These are phyloP conservation scores for Atopsyche davidsoni DNA, from an alignment of 1,140 invertebrate species.

Conservation along the genomic window DNA sequence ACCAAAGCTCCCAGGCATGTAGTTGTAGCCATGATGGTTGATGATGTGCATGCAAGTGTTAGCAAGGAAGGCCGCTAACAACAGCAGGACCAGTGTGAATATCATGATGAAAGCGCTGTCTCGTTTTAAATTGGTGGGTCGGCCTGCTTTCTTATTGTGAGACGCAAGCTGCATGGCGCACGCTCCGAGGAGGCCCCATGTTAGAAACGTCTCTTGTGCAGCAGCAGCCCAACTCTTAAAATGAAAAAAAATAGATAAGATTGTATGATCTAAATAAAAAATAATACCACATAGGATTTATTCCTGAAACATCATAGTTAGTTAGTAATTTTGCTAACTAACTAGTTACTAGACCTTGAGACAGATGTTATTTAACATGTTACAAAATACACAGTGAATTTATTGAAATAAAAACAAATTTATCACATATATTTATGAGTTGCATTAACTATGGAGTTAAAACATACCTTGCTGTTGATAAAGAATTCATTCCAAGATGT, in stretches of 20 bases:
- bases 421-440: constrained; percentile 7
- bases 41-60: constrained; percentile 74
- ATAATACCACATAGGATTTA: no score
- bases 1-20: constrained; percentile 82
- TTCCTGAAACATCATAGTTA: no score
- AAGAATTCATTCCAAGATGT: constrained; percentile 80
- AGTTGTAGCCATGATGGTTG: constrained; percentile 62
- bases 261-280: background rate
- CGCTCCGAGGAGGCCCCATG: constrained; percentile 82
- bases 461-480: constrained; percentile 63
- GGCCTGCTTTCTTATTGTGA: constrained; percentile 53
- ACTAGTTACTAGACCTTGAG: background rate
- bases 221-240: constrained; percentile 79
- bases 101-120: constrained; percentile 75
- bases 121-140: constrained; percentile 58
- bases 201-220: constrained; percentile 80
- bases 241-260: background rate
- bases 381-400: background rate
- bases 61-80: constrained; percentile 70
- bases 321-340: no score
- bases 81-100: constrained; percentile 67
- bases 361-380: background rate
- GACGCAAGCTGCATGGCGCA: constrained; percentile 78
- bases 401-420: constrained; percentile 13
- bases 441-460: constrained; percentile 6